phyloP scores from a whole-genome alignment of 2,888 invertebrate species.

The Neuroscelio doddi region DNA sequence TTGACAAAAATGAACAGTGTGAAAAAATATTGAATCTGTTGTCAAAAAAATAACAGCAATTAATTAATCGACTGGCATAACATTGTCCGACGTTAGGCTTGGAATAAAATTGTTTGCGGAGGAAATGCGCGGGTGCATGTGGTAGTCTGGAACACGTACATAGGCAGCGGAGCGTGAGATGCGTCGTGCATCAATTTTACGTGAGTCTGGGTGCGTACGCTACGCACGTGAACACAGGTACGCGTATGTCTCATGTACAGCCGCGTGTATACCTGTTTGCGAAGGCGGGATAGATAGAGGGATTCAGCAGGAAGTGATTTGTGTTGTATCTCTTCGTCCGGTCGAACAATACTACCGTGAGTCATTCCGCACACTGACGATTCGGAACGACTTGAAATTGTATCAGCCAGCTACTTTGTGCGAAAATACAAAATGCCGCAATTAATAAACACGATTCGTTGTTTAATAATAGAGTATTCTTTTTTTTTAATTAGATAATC shows the following conservation, averaged over 20 bases:
- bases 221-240: constrained; percentile 34
- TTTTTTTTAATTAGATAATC: too few species aligned
- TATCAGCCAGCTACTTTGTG: constrained; percentile 25
- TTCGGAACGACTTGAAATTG: constrained; percentile 48
- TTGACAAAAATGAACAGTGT: too few species aligned
- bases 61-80: too few species aligned
- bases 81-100: too few species aligned
- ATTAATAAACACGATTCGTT: constrained; percentile 8
- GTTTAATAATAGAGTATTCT: too few species aligned
- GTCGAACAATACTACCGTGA: constrained; percentile 63
- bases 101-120: constrained; percentile 15
- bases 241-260: constrained; percentile 33
- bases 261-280: constrained; percentile 31
- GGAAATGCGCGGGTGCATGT: constrained; percentile 28
- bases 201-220: constrained; percentile 40
- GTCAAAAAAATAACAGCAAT: too few species aligned
- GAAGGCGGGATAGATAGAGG: constrained; percentile 56
- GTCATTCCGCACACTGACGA: constrained; percentile 60
- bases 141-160: constrained; percentile 22
- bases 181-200: constrained; percentile 57
- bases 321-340: constrained; percentile 65
- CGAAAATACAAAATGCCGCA: constrained; percentile 21
- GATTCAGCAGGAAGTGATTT: constrained; percentile 67
- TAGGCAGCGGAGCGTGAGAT: constrained; percentile 56
- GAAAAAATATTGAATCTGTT: too few species aligned